Percentiles rank a stretch among this genome's conserved stretches.
These are phyloP conservation scores for Maccullochella peelii DNA, from an alignment of 2,113 vertebrate genomes.

Conservation along the genomic window DNA sequence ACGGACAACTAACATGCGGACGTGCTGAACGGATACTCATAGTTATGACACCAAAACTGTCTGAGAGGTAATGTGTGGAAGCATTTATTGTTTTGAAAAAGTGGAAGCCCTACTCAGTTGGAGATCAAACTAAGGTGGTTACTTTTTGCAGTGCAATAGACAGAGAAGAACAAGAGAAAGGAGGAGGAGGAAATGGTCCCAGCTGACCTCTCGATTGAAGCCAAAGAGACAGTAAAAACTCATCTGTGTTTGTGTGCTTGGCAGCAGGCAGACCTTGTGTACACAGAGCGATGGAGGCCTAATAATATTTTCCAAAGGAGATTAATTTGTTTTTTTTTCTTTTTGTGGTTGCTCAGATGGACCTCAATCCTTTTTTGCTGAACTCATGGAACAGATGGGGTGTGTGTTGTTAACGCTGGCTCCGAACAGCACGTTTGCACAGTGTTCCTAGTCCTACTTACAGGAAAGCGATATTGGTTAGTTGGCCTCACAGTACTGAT, in stretches of 20 bases:
- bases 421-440: slow-evolving; percentile 49
- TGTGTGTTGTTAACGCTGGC: slow-evolving; percentile 61
- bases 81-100: not conserved
- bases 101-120: not conserved
- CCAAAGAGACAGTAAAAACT: slow-evolving; percentile 69
- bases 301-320: slow-evolving; percentile 82
- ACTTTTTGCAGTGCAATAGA: slow-evolving; percentile 28
- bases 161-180: slow-evolving; percentile 16
- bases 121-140: not conserved
- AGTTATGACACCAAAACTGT: not conserved
- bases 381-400: slow-evolving; percentile 66
- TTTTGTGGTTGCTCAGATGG: slow-evolving; percentile 58
- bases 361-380: slow-evolving; percentile 50
- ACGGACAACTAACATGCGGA: not conserved
- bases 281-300: slow-evolving; percentile 61
- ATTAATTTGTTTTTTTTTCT: slow-evolving; percentile 69
- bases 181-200: slow-evolving; percentile 54
- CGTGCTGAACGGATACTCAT: not conserved
- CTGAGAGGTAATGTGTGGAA: not conserved
- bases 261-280: slow-evolving; percentile 61
- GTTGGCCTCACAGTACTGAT: slow-evolving; percentile 14
- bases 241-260: slow-evolving; percentile 79
- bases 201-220: slow-evolving; percentile 49
- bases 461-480: slow-evolving; percentile 32
- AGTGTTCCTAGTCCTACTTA: slow-evolving; percentile 23